Percentiles rank a stretch among this genome's conserved stretches.
phyloP scores from a whole-genome alignment of 2,113 vertebrate species.

The Seriola dumerili region DNA sequence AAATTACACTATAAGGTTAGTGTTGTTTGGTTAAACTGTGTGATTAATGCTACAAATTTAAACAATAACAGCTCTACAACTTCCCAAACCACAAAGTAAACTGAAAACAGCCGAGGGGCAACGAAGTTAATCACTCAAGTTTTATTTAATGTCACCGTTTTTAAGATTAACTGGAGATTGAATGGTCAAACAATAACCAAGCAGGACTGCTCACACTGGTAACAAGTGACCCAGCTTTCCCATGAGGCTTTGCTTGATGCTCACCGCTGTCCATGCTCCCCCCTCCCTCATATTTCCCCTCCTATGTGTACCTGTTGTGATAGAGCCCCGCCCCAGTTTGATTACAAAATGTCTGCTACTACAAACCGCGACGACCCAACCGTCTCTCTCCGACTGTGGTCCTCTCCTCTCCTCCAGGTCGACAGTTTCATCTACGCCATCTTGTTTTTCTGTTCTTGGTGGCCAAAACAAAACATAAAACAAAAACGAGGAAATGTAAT shows the following conservation, averaged over 20 bases:
- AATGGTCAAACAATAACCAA: no score
- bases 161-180: no score
- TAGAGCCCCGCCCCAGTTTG: background rate
- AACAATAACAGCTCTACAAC: no score
- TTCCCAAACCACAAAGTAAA: no score
- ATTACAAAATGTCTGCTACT: conserved; percentile 23
- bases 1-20: no score
- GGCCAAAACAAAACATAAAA: conserved; percentile 70
- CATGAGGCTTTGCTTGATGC: conserved; percentile 21
- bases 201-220: no score
- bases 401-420: conserved; percentile 63
- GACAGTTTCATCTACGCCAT: conserved; percentile 58
- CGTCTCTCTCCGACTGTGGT: conserved; percentile 39
- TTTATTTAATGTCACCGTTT: no score
- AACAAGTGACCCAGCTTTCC: background rate
- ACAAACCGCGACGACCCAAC: conserved; percentile 34
- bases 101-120: no score
- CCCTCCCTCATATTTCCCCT: background rate
- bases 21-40: no score
- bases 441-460: conserved; percentile 70
- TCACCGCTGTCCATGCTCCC: background rate
- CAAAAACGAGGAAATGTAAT: conserved; percentile 81
- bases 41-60: no score
- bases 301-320: background rate
- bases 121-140: no score